These are phyloP conservation scores for Mycalesis mineus DNA, from an alignment of 2,888 invertebrate species.

Conservation along the genomic window DNA sequence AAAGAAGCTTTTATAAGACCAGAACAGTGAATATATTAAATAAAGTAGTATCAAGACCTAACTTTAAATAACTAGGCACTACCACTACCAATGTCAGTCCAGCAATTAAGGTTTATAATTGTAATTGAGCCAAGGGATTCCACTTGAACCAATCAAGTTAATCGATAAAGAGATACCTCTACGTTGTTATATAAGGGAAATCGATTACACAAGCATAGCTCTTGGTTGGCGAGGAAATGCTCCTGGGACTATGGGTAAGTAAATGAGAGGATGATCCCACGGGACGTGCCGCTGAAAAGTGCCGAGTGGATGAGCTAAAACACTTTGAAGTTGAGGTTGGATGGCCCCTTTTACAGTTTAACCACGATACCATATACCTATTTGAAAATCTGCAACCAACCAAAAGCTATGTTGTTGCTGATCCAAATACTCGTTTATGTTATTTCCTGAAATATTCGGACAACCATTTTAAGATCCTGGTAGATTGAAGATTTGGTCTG, in stretches of 20 bases:
- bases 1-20: no score
- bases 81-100: no score
- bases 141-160: constrained; percentile 7
- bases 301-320: neutral
- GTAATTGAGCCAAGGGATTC: constrained; percentile 1
- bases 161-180: neutral
- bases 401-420: no score
- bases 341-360: no score
- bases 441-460: no score
- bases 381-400: no score
- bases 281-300: constrained; percentile 34
- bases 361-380: no score
- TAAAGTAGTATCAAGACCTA: no score
- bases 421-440: no score
- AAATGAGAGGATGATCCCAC: constrained; percentile 62
- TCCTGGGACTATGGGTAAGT: constrained; percentile 58
- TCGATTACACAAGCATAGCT: constrained; percentile 5
- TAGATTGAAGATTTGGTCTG: no score
- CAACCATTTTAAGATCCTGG: no score
- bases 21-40: neutral
- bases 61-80: no score
- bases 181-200: neutral
- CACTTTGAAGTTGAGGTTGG: neutral
- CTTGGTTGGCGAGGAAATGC: constrained; percentile 38
- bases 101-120: neutral